Base-by-base conservation (phyloP, 2,113 vertebrate species). In the Eubucco bourcierii region DNA sequence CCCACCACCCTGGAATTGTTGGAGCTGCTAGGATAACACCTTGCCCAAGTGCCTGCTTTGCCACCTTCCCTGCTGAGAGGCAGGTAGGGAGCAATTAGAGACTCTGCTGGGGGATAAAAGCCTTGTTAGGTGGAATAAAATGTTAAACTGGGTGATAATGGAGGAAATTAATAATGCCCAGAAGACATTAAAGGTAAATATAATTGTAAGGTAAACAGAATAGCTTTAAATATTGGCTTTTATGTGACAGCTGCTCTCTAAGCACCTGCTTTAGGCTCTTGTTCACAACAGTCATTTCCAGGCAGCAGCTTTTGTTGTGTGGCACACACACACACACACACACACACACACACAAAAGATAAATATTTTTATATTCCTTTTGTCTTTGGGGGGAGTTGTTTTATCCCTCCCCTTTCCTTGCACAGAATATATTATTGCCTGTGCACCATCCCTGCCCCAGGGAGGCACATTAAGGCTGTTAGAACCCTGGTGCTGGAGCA, bases 161-260 rank as follows among this genome's bases (percentile, higher is more conserved):
- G 82, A 72, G 73, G 89, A 80, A 86, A 94, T 90, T 87, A 91
- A 90, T 96, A 95, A 91, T 84, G 75, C 86, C 87, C 87, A 83
- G 75, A 87, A 91, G 94, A 92, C 7, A 7, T 46, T 92, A 59
- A 89, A 93, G 90, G 92, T 94, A 94, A 94, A 93, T 92, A 92
- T 76, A 94, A 89, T 92, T 85, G 87, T 79, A 96, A 84, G 70
- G 93, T 91, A 92, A 95, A 95, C 96, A 96, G n/a, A 37, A 64
- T 53, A 65, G 83, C 93, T 92, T 96, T 88, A 93, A 95, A 88
- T 87, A 65, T 74, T 87, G 75, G 79, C 87, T 87, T 83, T 90
- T 72, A 70, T 68, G 64, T 94, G 92, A 72, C 96, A 97, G 93
- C 95, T 97, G 95, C 86, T 93, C 94, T 94, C 64, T 64, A 39